A percentile compares a stretch with the other conserved stretches of the same genome.
Conservation (phyloP, 2,797 vertebrate genomes). For the Macrochelys suwanniensis region DNA sequence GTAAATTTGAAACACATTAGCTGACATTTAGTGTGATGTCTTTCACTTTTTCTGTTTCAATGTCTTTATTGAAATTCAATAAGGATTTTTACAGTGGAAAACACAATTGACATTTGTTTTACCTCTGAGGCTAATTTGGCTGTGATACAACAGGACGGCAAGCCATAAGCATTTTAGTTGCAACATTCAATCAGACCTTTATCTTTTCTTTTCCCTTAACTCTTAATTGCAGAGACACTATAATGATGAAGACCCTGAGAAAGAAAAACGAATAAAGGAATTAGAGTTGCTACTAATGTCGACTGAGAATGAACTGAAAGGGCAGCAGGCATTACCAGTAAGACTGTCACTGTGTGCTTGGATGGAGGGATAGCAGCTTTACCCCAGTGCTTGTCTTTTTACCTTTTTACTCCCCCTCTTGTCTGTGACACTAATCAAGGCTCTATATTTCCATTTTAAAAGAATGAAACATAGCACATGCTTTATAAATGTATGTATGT, state of each 20-base stretch:
- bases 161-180: slow-evolving; percentile 63
- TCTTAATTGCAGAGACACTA: slow-evolving; percentile 95
- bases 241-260: slow-evolving; percentile 98
- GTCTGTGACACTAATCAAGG: slow-evolving; percentile 56
- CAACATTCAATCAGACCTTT: slow-evolving; percentile 72
- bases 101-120: slow-evolving; percentile 19
- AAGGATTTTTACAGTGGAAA: slow-evolving; percentile 43
- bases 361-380: slow-evolving; percentile 73
- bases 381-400: slow-evolving; percentile 71
- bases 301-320: slow-evolving; percentile 97
- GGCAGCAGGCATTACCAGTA: slow-evolving; percentile 94
- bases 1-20: slow-evolving; percentile 42
- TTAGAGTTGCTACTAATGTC: slow-evolving; percentile 99
- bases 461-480: slow-evolving; percentile 62
- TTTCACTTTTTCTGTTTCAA: slow-evolving; percentile 49
- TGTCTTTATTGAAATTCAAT: slow-evolving; percentile 30
- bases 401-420: slow-evolving; percentile 68
- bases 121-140: slow-evolving; percentile 43
- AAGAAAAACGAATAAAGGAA: slow-evolving; percentile 99
- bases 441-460: slow-evolving; percentile 63
- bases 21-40: slow-evolving; percentile 24
- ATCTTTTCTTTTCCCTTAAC: slow-evolving; percentile 76
- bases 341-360: slow-evolving; percentile 81
- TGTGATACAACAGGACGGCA: slow-evolving; percentile 42
- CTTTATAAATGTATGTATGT: not conserved